A percentile compares a stretch with the other conserved stretches of the same genome.
These are phyloP conservation scores for Meloidogyne floridensis DNA, from an alignment of 1,140 invertebrate species.

Conservation along the genomic window DNA sequence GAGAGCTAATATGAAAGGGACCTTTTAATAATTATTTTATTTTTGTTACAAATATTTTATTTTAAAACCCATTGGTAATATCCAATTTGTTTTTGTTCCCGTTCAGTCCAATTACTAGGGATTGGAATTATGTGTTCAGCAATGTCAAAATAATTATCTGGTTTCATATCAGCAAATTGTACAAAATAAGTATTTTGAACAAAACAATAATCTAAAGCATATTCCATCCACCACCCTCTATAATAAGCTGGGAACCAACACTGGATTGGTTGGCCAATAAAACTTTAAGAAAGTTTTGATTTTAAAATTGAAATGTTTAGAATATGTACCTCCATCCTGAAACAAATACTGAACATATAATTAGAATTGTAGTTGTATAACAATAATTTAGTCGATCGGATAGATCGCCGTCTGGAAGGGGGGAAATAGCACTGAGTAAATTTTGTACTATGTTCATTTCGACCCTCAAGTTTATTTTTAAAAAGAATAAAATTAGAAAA, in stretches of 20 bases:
- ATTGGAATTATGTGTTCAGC: conserved; percentile 57
- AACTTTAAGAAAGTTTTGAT: conserved; percentile 30
- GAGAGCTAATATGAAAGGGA: conserved; percentile 68
- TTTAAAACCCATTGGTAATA: conserved; percentile 3
- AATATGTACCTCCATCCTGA: conserved; percentile 59
- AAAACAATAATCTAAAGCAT: conserved; percentile 65
- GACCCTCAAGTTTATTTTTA: no score
- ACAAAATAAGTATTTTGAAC: conserved; percentile 66
- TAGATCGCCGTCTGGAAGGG: conserved; percentile 63
- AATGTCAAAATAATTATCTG: conserved; percentile 62
- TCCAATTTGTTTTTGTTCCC: conserved; percentile 63
- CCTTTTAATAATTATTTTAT: conserved; percentile 56
- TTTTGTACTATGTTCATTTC: conserved; percentile 63
- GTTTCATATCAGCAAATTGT: conserved; percentile 56
- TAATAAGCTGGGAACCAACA: conserved; percentile 66
- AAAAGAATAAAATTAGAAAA: no score
- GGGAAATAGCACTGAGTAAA: conserved; percentile 58
- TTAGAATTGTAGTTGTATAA: conserved; percentile 59
- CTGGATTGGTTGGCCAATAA: conserved; percentile 61
- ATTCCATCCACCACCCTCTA: conserved; percentile 65
- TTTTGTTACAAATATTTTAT: no score
- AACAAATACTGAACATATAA: conserved; percentile 62
- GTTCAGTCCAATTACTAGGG: conserved; percentile 57
- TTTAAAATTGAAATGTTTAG: not conserved
- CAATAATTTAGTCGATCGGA: conserved; percentile 61